Evolutionary conservation across 2,888 invertebrate species (phyloP).

Genomic region (Cheilosia scutellata): DNA sequence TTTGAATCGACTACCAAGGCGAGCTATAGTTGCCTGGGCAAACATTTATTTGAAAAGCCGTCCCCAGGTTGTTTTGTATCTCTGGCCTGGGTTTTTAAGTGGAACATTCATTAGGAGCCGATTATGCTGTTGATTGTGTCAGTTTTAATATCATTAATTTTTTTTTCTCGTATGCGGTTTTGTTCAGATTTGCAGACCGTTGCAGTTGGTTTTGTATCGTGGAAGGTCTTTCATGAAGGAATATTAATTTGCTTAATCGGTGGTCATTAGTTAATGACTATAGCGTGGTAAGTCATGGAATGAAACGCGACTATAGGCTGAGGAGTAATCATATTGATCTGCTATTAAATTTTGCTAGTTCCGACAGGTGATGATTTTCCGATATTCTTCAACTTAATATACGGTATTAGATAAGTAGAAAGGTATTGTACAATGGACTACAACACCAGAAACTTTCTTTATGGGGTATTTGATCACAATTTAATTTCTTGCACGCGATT

Average conservation of each 20-base stretch:
- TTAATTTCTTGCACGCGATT: no score
- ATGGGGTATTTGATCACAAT: no score
- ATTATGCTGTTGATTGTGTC: conserved; percentile 74
- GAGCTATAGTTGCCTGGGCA: conserved; percentile 43
- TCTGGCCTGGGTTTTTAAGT: conserved; percentile 65
- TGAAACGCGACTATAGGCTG: background rate
- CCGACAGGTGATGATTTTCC: background rate
- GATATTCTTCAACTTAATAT: background rate
- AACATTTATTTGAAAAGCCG: conserved; percentile 61
- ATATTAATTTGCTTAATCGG: conserved; percentile 74
- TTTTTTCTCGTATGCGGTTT: conserved; percentile 36
- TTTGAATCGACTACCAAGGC: conserved; percentile 48
- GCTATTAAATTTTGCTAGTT: background rate
- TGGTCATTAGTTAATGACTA: conserved; percentile 62
- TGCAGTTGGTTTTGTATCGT: background rate
- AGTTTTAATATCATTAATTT: conserved; percentile 71
- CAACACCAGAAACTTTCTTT: no score
- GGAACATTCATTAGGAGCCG: conserved; percentile 75
- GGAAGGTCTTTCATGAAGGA: conserved; percentile 61
- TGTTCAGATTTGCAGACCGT: conserved; percentile 27
- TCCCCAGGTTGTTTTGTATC: conserved; percentile 43
- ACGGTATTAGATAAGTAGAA: no score
- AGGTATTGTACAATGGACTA: no score
- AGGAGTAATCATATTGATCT: background rate
- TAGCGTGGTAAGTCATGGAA: conserved; percentile 8